Evolutionary conservation across 2,113 vertebrate genomes (phyloP).

Genomic region (Propithecus coquereli): DNA sequence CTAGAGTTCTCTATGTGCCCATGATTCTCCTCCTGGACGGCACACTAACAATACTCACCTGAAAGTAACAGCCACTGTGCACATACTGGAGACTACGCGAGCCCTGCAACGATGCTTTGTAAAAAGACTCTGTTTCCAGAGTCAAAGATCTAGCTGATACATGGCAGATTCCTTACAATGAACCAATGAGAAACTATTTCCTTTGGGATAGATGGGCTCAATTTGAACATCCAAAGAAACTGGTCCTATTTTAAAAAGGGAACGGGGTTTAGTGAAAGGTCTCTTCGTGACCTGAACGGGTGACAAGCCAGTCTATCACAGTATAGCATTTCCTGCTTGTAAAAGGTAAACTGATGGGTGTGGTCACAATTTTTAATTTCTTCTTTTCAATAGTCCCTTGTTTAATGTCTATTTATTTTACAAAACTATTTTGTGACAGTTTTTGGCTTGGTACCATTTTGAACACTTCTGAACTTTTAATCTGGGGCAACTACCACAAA

Average conservation of each 20-base stretch:
- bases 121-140: background rate
- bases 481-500: background rate
- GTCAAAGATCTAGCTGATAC: background rate
- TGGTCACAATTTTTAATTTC: background rate
- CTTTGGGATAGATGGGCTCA: background rate
- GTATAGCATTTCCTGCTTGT: background rate
- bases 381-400: background rate
- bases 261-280: background rate
- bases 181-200: conserved; percentile 9
- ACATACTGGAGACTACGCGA: background rate
- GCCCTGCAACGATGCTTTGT: background rate
- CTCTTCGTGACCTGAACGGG: background rate
- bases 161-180: background rate
- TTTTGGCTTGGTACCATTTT: background rate
- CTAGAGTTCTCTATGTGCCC: background rate
- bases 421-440: background rate
- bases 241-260: background rate
- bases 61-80: background rate
- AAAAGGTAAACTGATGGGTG: background rate
- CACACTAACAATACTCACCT: background rate
- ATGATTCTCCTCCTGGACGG: background rate
- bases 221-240: conserved; percentile 10
- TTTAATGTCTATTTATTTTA: background rate
- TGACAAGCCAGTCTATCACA: background rate
- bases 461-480: conserved; percentile 17